Evolutionary conservation across 2,113 vertebrate species (phyloP).

Genomic region (Muntiacus reevesi): DNA sequence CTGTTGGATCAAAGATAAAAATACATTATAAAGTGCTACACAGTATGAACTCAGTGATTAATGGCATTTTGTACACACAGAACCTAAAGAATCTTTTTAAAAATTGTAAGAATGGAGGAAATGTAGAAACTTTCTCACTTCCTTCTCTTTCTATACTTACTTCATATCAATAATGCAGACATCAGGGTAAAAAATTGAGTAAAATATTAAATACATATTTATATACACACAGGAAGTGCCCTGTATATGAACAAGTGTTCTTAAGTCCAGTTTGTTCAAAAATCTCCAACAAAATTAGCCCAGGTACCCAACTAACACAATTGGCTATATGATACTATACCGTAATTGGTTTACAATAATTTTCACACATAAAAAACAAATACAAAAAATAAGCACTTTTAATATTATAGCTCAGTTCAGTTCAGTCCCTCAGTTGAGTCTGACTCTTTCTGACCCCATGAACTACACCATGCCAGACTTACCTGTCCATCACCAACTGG

Average conservation of each 20-base stretch:
- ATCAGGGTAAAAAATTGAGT: background rate
- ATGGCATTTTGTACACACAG: constrained; percentile 5
- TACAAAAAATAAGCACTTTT: background rate
- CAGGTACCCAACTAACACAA: background rate
- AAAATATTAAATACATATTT: background rate
- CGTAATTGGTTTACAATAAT: background rate
- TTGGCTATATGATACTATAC: background rate
- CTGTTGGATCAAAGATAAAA: constrained; percentile 53
- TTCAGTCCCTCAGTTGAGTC: background rate
- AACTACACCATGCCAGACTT: background rate
- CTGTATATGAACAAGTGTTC: background rate
- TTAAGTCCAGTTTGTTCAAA: background rate
- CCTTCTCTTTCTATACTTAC: background rate
- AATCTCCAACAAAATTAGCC: background rate
- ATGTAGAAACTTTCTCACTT: background rate
- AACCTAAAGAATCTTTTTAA: background rate
- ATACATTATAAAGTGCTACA: background rate
- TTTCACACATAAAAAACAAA: background rate
- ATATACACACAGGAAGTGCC: background rate
- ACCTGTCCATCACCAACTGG: background rate
- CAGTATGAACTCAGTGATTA: constrained; percentile 47
- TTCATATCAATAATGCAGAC: background rate
- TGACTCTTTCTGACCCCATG: background rate
- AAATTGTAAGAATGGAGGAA: background rate
- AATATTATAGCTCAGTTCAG: background rate